Conservation (phyloP, 2,797 vertebrate genomes). For the Alcedo atthis region DNA sequence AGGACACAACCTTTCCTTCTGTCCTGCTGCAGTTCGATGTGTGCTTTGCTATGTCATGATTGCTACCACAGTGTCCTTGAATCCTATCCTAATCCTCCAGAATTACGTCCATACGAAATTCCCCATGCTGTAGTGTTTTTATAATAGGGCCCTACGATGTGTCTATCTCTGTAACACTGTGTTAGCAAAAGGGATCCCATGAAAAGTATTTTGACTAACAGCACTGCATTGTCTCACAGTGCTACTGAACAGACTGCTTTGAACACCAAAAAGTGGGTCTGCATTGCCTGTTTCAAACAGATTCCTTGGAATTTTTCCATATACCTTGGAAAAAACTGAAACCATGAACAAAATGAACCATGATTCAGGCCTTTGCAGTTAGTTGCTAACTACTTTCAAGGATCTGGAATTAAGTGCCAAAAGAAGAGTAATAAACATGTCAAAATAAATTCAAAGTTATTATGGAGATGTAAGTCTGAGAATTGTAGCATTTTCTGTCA, state of each 20-base stretch:
- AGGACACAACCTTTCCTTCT: conserved; percentile 7
- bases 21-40: not conserved
- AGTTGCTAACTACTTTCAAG: not conserved
- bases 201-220: conserved; percentile 48
- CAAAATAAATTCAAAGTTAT: not conserved
- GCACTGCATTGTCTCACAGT: not conserved
- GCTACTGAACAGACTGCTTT: not conserved
- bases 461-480: not conserved
- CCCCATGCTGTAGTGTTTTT: conserved; percentile 34
- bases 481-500: not conserved
- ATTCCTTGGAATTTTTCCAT: not conserved
- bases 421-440: not conserved
- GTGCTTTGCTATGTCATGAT: conserved; percentile 42
- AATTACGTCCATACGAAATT: conserved; percentile 52
- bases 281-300: not conserved
- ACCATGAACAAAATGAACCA: not conserved
- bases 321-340: too few species aligned
- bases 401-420: not conserved
- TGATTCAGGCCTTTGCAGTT: not conserved
- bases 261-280: not conserved
- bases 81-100: conserved; percentile 53
- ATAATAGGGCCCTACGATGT: conserved; percentile 19
- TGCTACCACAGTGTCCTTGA: conserved; percentile 40
- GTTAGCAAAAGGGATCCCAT: conserved; percentile 49
- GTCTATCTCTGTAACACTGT: conserved; percentile 2